phyloP scores from a whole-genome alignment of 2,888 invertebrate species.

The Eudasyphora cyanicolor region DNA sequence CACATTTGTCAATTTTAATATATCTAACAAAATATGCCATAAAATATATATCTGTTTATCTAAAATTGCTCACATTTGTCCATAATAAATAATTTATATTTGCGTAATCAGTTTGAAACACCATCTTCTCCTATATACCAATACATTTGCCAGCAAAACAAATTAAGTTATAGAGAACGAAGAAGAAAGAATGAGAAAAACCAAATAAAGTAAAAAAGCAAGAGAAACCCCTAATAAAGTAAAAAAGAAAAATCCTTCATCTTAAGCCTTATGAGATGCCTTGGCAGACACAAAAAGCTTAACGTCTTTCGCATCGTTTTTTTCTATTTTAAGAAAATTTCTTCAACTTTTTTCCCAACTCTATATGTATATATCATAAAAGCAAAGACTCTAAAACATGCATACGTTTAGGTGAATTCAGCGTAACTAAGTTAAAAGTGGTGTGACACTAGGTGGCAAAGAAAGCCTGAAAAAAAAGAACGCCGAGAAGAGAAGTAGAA shows the following conservation, averaged over 20 bases:
- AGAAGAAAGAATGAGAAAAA: neutral
- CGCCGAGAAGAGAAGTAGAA: constrained; percentile 66
- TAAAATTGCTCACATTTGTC: neutral
- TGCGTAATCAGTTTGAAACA: neutral
- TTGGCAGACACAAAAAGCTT: constrained; percentile 45
- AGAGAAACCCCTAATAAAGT: constrained; percentile 9
- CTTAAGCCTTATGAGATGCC: constrained; percentile 44
- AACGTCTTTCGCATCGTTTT: constrained; percentile 29
- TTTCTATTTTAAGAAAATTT: neutral
- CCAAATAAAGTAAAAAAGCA: constrained; percentile 13
- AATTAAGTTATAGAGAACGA: neutral
- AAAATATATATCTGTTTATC: too few species aligned
- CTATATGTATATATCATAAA: neutral
- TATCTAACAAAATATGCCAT: too few species aligned
- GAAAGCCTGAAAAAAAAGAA: too few species aligned
- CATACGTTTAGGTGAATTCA: constrained; percentile 18
- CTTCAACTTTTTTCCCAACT: constrained; percentile 16
- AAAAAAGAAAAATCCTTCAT: constrained; percentile 11
- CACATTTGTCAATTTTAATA: too few species aligned
- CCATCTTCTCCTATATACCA: neutral
- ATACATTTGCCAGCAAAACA: too few species aligned
- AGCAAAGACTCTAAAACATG: constrained; percentile 30
- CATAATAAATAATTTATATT: neutral
- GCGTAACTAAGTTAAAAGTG: constrained; percentile 16
- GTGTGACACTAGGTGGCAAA: constrained; percentile 5